Evolutionary conservation across 2,797 vertebrate species (phyloP), one percentile per base, ranked within the genome.

Genomic region (Muraenolepis orangiensis): DNA sequence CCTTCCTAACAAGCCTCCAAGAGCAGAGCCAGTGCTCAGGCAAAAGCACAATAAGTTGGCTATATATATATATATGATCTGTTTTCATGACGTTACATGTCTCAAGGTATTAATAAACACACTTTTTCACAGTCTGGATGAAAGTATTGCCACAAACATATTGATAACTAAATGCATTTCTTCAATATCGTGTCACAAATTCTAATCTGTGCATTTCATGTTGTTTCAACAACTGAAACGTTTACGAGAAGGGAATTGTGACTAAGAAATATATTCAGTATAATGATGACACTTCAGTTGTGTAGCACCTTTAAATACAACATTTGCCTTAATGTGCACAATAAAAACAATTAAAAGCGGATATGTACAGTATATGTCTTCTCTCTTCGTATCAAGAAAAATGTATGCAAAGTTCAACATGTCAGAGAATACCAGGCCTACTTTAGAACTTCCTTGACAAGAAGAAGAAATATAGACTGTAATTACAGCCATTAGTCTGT

Each of bases 401-500:
- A 57, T 57, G 18, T 23, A n/a, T 7, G 20, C 42, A 46, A 18
- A 51, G 42, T 51, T 51, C 3, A 38, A 12, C 36, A 38, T 38
- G 12, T 38, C 4, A 7, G 36, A 7, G 3, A 34, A 7, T 0
- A 46, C 40, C 0, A 20, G 18, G 18, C 46, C 20, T 64, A 26
- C 57, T 64, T 26, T 12, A 26, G 23, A 51, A 20, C 32, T 3
- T 34, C 32, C 40, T 42, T 38, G 36, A 42, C 46, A 6, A 20
- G 46, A 51, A 20, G 87, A 86, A 86, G 82, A 76, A 72, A 81
- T 86, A 38, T 46, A 31, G 40, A 6, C 71, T 66, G 31, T 89
- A 89, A 92, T 91, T 86, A 90, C 76, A 72, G 82, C 87, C 79
- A 92, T 91, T 84, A 88, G 26, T 1, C 66, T 30, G 28, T 87